Evolutionary conservation across 2,888 invertebrate species (phyloP).

Genomic region (Drosophila gaucha): DNA sequence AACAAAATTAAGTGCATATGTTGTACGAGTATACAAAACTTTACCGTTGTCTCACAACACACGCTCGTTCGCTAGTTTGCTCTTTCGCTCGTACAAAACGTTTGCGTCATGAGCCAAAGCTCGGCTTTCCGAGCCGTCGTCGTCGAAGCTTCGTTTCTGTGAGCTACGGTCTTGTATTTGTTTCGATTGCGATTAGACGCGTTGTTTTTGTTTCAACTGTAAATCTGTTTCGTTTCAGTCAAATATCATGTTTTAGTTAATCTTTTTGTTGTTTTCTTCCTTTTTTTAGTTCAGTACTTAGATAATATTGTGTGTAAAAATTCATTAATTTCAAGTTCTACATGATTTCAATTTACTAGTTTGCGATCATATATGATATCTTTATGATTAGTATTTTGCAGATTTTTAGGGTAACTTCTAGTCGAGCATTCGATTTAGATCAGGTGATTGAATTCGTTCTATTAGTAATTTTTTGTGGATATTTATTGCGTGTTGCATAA

Average conservation of each 20-base stretch:
- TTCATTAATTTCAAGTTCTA: neutral
- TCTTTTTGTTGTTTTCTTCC: conserved; percentile 7
- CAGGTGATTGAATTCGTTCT: neutral
- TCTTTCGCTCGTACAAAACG: conserved; percentile 1
- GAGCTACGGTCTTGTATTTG: conserved; percentile 26
- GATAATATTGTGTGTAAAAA: neutral
- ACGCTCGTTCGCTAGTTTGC: neutral
- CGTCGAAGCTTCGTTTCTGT: conserved; percentile 44
- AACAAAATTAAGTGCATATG: conserved; percentile 27
- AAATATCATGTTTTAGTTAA: neutral
- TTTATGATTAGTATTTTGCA: no score
- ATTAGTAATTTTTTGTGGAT: neutral
- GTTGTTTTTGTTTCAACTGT: conserved; percentile 47
- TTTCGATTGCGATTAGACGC: conserved; percentile 22
- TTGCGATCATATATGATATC: no score
- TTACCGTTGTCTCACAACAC: conserved; percentile 40
- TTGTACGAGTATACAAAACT: conserved; percentile 28
- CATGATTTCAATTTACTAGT: neutral
- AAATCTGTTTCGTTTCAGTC: conserved; percentile 1
- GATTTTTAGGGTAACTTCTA: no score
- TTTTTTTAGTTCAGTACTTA: neutral
- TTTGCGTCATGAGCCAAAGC: conserved; percentile 19
- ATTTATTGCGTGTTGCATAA: neutral
- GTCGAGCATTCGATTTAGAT: neutral
- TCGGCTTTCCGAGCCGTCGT: conserved; percentile 22